phyloP scores from a whole-genome alignment of 2,113 vertebrate genomes.

The Cochlearius cochlearius region DNA sequence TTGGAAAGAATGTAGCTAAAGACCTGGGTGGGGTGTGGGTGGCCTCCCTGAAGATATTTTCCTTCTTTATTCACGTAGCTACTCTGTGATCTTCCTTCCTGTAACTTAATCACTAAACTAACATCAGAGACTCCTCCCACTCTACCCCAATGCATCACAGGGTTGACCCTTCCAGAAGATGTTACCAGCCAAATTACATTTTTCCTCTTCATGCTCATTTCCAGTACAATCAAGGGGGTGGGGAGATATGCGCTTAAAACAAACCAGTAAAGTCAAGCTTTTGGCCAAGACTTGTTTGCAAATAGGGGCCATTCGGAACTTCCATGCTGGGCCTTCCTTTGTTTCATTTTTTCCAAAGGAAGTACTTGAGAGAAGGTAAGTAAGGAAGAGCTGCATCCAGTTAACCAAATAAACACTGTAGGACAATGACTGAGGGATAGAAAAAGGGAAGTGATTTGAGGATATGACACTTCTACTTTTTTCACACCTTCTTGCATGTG shows the following conservation, averaged over 20 bases:
- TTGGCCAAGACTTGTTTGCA: not conserved
- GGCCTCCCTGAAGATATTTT: slow-evolving; percentile 8
- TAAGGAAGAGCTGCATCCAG: not conserved
- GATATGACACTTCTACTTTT: not conserved
- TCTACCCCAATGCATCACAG: not conserved
- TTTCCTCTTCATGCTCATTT: not conserved
- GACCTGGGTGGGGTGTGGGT: not conserved
- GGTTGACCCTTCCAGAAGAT: not conserved
- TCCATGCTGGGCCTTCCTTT: not conserved
- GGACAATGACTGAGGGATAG: not conserved
- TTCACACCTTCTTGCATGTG: not conserved
- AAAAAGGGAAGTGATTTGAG: not conserved
- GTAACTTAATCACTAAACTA: slow-evolving; percentile 18
- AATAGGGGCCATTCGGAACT: not conserved
- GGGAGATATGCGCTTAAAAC: not conserved
- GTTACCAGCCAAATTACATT: not conserved
- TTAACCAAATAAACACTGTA: not conserved
- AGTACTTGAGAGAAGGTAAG: not conserved
- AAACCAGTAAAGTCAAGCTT: not conserved
- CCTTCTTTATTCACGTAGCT: not conserved
- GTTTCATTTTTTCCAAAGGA: not conserved
- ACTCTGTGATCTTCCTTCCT: not conserved
- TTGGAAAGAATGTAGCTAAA: not conserved
- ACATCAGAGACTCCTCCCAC: not conserved
- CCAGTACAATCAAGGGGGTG: not conserved